phyloP scores from a whole-genome alignment of 2,797 vertebrate genomes.

The Hydrophis major region DNA sequence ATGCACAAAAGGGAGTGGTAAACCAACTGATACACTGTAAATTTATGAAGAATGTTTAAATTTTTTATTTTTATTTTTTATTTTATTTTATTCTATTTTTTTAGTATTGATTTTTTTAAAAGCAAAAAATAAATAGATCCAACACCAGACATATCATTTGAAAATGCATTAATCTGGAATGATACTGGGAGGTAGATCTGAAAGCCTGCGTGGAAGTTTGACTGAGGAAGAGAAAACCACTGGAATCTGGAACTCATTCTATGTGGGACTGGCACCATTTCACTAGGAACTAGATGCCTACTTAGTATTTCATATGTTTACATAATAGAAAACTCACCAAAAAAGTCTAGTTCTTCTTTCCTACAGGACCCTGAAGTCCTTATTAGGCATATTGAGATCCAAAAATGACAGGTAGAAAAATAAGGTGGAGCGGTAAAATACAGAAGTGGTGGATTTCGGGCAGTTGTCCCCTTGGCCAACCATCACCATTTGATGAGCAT shows the following conservation, averaged over 20 bases:
- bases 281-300: not conserved
- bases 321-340: not conserved
- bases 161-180: not conserved
- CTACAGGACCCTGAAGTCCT: not conserved
- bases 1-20: no score
- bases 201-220: not conserved
- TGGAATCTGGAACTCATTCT: not conserved
- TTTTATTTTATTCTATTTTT: no score
- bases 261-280: not conserved
- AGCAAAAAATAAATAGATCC: not conserved
- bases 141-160: not conserved
- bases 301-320: not conserved
- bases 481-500: not conserved
- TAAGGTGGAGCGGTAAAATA: not conserved
- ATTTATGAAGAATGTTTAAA: no score
- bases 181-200: not conserved
- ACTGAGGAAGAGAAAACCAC: not conserved
- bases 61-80: no score
- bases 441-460: not conserved
- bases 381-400: not conserved
- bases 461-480: no score
- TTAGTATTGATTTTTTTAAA: no score
- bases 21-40: no score
- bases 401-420: not conserved
- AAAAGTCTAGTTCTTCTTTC: not conserved